Percentiles rank a stretch among this genome's conserved stretches.
Evolutionary conservation across 2,888 invertebrate genomes (phyloP).

Genomic region (Catotricha subobsoleta): DNA sequence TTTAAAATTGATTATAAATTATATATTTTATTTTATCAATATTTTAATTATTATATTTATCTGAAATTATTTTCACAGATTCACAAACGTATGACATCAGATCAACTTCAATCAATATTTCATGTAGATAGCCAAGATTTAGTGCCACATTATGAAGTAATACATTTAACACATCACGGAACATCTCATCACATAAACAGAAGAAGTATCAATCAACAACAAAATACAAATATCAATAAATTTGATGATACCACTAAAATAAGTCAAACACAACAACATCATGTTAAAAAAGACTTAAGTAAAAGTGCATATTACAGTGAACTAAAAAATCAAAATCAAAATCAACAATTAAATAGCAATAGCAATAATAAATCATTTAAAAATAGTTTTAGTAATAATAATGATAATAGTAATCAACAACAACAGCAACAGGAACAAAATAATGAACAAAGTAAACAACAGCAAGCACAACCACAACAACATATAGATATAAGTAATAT

Average conservation of each 20-base stretch:
- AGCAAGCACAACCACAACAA: not conserved
- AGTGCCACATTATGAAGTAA: slow-evolving; percentile 72
- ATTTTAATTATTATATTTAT: no score
- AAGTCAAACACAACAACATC: slow-evolving; percentile 19
- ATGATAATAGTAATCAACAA: slow-evolving; percentile 11
- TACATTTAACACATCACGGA: slow-evolving; percentile 49
- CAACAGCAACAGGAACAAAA: slow-evolving; percentile 9
- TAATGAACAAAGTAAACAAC: slow-evolving; percentile 9
- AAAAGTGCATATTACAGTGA: slow-evolving; percentile 28
- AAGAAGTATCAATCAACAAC: slow-evolving; percentile 17
- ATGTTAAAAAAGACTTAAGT: slow-evolving; percentile 30
- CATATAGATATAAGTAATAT: slow-evolving; percentile 16
- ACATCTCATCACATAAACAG: slow-evolving; percentile 20
- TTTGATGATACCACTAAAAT: not conserved
- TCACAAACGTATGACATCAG: slow-evolving; percentile 74
- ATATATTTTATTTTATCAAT: no score
- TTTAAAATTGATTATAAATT: no score
- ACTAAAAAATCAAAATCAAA: not conserved
- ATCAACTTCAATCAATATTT: slow-evolving; percentile 65
- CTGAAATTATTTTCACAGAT: slow-evolving; percentile 37
- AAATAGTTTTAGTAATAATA: slow-evolving; percentile 12
- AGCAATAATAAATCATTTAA: slow-evolving; percentile 12
- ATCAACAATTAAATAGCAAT: slow-evolving; percentile 11
- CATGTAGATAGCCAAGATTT: slow-evolving; percentile 60
- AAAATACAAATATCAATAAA: no score